Evolutionary conservation across 2,888 invertebrate genomes (phyloP), one percentile per base, ranked within the genome.

Genomic region (Athetis lepigone): DNA sequence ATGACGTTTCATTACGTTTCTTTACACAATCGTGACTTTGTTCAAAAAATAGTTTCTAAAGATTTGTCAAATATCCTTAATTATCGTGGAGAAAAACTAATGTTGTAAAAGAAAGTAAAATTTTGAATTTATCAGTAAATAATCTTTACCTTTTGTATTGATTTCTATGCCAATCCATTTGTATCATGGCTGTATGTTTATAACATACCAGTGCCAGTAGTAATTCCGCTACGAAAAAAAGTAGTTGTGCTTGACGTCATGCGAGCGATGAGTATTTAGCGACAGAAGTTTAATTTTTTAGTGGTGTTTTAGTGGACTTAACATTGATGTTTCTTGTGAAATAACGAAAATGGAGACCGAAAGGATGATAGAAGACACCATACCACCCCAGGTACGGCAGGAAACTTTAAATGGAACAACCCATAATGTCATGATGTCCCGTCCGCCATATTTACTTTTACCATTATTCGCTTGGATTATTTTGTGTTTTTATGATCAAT

Each of bases 331-430:
- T 90, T 89, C 90, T 92, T 88, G 93, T 94, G 94, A 92, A 92
- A 97, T 97, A 97, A 96, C 97, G 95, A 97, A 97, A 96, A 98
- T 98, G 98, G 98, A 98, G 96, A 98, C 97, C 95, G 98, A 98
- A 96, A 97, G 97, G 96, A 96, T 97, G 94, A 97, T 97, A 95
- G 98, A 98, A 95, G 98, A 98, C 72, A 91, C 92, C 72, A 89
- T 92, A 86, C 91, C 92, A 80, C 92, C 93, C 65, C 94, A 95
- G 94, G 95, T 95, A 90, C 67, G 77, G 42, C 65, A 68, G 60
- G 63, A 84, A 91, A 86, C 70, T 81, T 82, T 82, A 94, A 90
- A 84, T 93, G 82, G 94, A 88, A 82, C 93, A 92, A 80, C 82
- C 83, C 86, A 79, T 91, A 91, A 87, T 92, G 92, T 91, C 94